Evolutionary conservation across 2,113 vertebrate species (phyloP).

Genomic region (Bos indicus): DNA sequence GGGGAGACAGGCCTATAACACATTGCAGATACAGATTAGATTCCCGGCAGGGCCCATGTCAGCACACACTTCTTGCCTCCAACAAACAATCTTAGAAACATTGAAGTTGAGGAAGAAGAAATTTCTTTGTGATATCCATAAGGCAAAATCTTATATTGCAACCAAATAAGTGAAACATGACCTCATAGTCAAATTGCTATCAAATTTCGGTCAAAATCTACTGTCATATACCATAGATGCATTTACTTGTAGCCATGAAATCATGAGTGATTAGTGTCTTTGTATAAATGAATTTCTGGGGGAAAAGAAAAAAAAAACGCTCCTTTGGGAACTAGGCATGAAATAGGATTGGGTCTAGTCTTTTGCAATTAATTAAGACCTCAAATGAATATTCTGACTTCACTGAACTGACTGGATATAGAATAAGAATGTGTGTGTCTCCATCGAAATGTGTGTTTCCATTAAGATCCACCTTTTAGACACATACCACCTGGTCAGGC

Average conservation of each 20-base stretch:
- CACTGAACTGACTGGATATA: neutral
- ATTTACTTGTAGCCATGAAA: neutral
- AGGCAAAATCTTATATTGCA: neutral
- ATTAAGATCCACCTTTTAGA: rapidly evolving
- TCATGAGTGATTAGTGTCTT: neutral
- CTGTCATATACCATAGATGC: neutral
- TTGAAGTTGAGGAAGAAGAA: neutral
- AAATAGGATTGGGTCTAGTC: neutral
- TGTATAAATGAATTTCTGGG: neutral
- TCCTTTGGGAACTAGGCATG: neutral
- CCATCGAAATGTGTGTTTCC: neutral
- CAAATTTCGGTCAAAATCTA: neutral
- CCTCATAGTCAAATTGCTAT: neutral
- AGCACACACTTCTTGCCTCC: neutral
- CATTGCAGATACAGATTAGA: conserved; percentile 35
- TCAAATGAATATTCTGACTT: neutral
- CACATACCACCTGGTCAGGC: rapidly evolving
- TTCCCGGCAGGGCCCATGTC: neutral
- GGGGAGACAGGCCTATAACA: conserved; percentile 39
- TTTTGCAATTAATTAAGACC: neutral
- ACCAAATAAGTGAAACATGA: neutral
- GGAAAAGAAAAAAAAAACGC: neutral
- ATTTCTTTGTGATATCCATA: neutral
- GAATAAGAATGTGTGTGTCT: neutral
- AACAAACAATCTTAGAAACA: neutral